Evolutionary conservation across 2,888 invertebrate species (phyloP).

Genomic region (Molanna angustata): DNA sequence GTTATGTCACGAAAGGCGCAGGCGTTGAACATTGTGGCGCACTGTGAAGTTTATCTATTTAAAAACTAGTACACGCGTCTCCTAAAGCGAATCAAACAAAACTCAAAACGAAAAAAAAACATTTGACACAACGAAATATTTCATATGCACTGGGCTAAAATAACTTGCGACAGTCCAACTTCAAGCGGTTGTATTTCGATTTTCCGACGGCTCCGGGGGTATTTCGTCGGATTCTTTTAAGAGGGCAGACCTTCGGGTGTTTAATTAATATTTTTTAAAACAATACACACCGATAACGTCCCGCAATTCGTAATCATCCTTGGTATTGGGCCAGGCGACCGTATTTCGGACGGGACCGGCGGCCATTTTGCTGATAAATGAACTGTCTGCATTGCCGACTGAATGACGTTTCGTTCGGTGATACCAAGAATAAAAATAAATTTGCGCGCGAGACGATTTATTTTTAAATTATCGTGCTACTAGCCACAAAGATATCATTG

Average conservation of each 20-base stretch:
- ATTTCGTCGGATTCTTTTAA: neutral
- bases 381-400: conserved; percentile 21
- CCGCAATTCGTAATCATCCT: conserved; percentile 88
- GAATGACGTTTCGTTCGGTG: conserved; percentile 15
- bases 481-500: too few relatives aligned
- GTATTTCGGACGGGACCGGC: conserved; percentile 23
- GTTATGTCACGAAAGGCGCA: conserved; percentile 16
- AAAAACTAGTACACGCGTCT: conserved; percentile 6
- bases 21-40: neutral
- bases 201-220: neutral
- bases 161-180: conserved; percentile 9
- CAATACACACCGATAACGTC: conserved; percentile 78
- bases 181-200: conserved; percentile 11
- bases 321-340: conserved; percentile 79
- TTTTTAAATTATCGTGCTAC: too few relatives aligned
- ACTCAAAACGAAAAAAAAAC: conserved; percentile 14
- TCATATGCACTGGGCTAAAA: conserved; percentile 15
- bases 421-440: conserved; percentile 15
- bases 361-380: conserved; percentile 24
- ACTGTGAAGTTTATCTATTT: conserved; percentile 10
- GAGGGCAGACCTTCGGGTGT: neutral
- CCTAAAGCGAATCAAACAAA: conserved; percentile 12
- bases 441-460: conserved; percentile 11
- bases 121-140: conserved; percentile 9
- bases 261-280: conserved; percentile 10